Percentiles rank a stretch among this genome's conserved stretches.
phyloP scores from a whole-genome alignment of 2,797 vertebrate species.

The Heterohyrax brucei region DNA sequence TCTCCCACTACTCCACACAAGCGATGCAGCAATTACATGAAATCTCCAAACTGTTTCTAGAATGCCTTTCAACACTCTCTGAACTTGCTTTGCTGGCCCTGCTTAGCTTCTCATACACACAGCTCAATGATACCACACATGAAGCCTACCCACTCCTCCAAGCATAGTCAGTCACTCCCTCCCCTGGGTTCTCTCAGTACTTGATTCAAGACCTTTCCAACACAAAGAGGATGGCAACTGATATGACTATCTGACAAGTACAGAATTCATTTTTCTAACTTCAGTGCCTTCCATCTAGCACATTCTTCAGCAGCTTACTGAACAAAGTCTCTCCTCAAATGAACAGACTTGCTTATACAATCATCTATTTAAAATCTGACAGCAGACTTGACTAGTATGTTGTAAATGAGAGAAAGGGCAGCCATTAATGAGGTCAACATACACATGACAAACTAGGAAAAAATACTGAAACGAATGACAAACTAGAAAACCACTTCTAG shows the following conservation, averaged over 20 bases:
- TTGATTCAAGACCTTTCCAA: not conserved
- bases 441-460: not conserved
- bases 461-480: slow-evolving; percentile 1
- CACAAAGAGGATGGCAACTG: not conserved
- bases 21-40: not conserved
- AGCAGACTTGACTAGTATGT: not conserved
- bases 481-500: not conserved
- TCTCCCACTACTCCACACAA: not conserved
- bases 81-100: not conserved
- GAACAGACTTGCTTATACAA: not conserved
- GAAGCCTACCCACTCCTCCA: not conserved
- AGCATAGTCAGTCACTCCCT: not conserved
- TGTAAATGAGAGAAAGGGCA: not conserved
- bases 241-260: not conserved
- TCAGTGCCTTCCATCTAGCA: not conserved
- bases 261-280: slow-evolving; percentile 1
- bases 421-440: slow-evolving; percentile 26
- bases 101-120: not conserved
- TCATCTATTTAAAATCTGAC: slow-evolving; percentile 6
- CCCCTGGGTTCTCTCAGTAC: not conserved
- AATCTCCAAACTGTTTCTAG: not conserved
- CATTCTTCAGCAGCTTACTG: slow-evolving; percentile 10
- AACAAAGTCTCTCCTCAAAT: not conserved
- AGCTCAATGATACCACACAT: not conserved
- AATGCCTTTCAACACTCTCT: not conserved